A percentile compares a stretch with the other conserved stretches of the same genome.
phyloP scores from a whole-genome alignment of 2,113 vertebrate genomes.

The Podilymbus podiceps region DNA sequence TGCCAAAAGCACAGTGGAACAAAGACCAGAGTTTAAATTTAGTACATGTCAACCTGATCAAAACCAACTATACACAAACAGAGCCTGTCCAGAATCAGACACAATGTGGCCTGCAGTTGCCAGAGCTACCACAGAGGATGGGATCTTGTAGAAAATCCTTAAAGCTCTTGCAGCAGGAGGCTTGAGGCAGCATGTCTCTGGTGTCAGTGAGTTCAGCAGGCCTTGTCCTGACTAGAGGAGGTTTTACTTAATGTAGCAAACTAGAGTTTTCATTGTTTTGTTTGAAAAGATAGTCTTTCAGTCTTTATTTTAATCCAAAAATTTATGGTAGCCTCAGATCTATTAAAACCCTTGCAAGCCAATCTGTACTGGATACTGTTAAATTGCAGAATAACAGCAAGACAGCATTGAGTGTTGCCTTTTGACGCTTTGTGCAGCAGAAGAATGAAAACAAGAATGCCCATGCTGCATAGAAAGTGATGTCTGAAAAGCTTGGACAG shows the following conservation, averaged over 20 bases:
- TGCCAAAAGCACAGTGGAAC: slow-evolving; percentile 7
- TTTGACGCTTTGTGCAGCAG: not conserved
- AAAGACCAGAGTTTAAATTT: slow-evolving; percentile 50
- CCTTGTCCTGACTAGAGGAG: not conserved
- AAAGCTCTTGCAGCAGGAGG: not conserved
- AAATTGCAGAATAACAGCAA: not conserved
- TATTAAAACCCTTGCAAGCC: not conserved
- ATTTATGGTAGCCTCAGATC: not conserved
- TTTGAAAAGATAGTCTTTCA: not conserved
- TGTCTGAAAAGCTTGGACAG: not conserved
- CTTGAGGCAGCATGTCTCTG: not conserved
- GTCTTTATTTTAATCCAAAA: not conserved
- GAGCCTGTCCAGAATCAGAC: not conserved
- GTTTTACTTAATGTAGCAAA: not conserved
- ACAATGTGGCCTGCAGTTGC: not conserved
- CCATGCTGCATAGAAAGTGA: not conserved
- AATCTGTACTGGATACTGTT: not conserved
- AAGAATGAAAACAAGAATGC: not conserved
- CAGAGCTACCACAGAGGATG: slow-evolving; percentile 37
- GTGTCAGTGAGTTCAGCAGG: not conserved
- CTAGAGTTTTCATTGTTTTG: not conserved
- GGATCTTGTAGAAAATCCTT: not conserved
- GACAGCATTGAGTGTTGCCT: not conserved
- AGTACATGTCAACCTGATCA: slow-evolving; percentile 15
- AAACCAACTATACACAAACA: slow-evolving; percentile 4